Evolutionary conservation across 2,888 invertebrate genomes (phyloP).

Genomic region (Hylaea fasciaria): DNA sequence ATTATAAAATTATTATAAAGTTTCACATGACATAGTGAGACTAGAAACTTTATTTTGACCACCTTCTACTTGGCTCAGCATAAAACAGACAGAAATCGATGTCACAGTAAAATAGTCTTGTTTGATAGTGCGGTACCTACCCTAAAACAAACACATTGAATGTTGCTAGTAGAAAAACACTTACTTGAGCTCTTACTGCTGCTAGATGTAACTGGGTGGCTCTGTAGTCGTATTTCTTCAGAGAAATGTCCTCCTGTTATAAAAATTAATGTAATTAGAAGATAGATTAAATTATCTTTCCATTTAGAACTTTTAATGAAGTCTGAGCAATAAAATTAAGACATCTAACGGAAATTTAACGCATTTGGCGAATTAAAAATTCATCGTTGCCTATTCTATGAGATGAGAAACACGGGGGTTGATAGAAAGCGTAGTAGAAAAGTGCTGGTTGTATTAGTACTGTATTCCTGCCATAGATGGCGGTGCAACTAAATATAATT

Average conservation of each 20-base stretch:
- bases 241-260: slow-evolving; percentile 94
- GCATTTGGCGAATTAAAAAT: neutral
- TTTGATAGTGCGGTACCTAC: too few relatives aligned
- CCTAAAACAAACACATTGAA: too few relatives aligned
- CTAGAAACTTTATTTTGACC: too few relatives aligned
- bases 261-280: slow-evolving; percentile 16
- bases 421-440: neutral
- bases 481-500: slow-evolving; percentile 27
- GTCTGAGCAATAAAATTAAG: neutral
- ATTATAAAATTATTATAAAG: too few relatives aligned
- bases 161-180: slow-evolving; percentile 44
- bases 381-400: neutral
- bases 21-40: too few relatives aligned
- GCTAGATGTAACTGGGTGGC: slow-evolving; percentile 96
- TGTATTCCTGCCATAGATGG: slow-evolving; percentile 37
- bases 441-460: neutral
- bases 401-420: neutral
- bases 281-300: neutral
- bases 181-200: slow-evolving; percentile 96
- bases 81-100: too few relatives aligned
- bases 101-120: too few relatives aligned
- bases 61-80: too few relatives aligned
- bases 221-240: slow-evolving; percentile 96
- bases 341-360: slow-evolving; percentile 5
- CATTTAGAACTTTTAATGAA: neutral